Evolutionary conservation across 2,888 invertebrate species (phyloP).

Genomic region (Phania funesta): DNA sequence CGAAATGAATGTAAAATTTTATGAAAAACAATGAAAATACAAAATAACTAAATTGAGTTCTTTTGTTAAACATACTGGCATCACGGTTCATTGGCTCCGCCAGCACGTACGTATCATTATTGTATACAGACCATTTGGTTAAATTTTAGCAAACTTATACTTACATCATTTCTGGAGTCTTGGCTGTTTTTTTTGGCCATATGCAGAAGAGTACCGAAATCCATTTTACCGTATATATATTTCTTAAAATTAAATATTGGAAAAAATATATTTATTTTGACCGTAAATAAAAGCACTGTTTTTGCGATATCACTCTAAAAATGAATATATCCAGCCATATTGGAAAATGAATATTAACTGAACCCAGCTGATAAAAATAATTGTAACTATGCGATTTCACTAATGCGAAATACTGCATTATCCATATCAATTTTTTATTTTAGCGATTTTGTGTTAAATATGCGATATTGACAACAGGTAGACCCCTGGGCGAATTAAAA

Average conservation of each 20-base stretch:
- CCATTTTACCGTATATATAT: slow-evolving; percentile 80
- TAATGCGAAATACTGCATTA: background rate
- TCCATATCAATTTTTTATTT: too few species aligned
- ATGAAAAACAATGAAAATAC: background rate
- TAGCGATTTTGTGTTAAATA: too few species aligned
- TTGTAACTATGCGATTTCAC: background rate
- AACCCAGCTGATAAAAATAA: slow-evolving; percentile 30
- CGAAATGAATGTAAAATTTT: background rate
- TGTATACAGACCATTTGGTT: background rate
- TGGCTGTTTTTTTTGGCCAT: slow-evolving; percentile 84
- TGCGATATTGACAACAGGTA: too few species aligned
- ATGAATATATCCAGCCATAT: slow-evolving; percentile 59
- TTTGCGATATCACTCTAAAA: slow-evolving; percentile 17
- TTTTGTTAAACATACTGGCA: slow-evolving; percentile 22
- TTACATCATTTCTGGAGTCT: slow-evolving; percentile 77
- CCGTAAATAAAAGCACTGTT: slow-evolving; percentile 36
- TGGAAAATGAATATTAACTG: slow-evolving; percentile 55
- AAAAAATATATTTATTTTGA: slow-evolving; percentile 27
- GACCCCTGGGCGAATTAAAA: too few species aligned
- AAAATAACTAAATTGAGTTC: slow-evolving; percentile 1
- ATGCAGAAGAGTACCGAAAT: slow-evolving; percentile 84
- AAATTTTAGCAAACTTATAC: slow-evolving; percentile 35
- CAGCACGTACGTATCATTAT: background rate
- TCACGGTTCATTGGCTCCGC: background rate
- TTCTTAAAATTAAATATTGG: background rate